Conservation (phyloP, 2,888 invertebrate genomes). For the Euproctis similis region DNA sequence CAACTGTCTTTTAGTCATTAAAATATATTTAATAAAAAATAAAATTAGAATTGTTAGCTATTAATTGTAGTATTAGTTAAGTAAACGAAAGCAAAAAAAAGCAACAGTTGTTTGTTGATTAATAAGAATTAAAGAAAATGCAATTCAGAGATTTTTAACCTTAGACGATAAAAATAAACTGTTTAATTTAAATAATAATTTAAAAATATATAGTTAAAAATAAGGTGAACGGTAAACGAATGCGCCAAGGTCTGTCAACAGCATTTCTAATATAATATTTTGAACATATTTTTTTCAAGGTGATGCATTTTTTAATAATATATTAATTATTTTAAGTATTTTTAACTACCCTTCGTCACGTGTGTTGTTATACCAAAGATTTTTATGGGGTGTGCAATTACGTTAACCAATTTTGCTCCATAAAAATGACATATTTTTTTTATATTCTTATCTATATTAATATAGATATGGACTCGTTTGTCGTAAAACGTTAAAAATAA, state of each 20-base stretch:
- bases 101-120: slow-evolving; percentile 73
- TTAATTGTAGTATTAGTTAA: slow-evolving; percentile 58
- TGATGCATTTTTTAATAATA: slow-evolving; percentile 7
- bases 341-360: slow-evolving; percentile 17
- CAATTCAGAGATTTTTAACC: slow-evolving; percentile 71
- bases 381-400: slow-evolving; percentile 14
- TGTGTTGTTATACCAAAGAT: slow-evolving; percentile 37
- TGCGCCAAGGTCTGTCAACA: slow-evolving; percentile 43
- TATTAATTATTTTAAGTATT: slow-evolving; percentile 11
- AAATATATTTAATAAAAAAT: slow-evolving; percentile 50
- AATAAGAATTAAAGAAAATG: slow-evolving; percentile 66
- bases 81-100: slow-evolving; percentile 45
- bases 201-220: too few relatives aligned
- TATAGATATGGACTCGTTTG: slow-evolving; percentile 16
- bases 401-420: slow-evolving; percentile 10
- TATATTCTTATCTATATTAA: slow-evolving; percentile 11
- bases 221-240: slow-evolving; percentile 21
- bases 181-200: slow-evolving; percentile 44
- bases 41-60: slow-evolving; percentile 51
- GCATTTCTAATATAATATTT: slow-evolving; percentile 14
- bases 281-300: slow-evolving; percentile 25
- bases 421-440: too few relatives aligned
- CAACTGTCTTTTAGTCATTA: slow-evolving; percentile 50
- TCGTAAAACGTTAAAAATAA: slow-evolving; percentile 26
- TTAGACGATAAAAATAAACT: slow-evolving; percentile 54